Percentiles rank a stretch among this genome's conserved stretches.
Conservation (phyloP, 2,113 vertebrate genomes). For the Baryphthengus martii region DNA sequence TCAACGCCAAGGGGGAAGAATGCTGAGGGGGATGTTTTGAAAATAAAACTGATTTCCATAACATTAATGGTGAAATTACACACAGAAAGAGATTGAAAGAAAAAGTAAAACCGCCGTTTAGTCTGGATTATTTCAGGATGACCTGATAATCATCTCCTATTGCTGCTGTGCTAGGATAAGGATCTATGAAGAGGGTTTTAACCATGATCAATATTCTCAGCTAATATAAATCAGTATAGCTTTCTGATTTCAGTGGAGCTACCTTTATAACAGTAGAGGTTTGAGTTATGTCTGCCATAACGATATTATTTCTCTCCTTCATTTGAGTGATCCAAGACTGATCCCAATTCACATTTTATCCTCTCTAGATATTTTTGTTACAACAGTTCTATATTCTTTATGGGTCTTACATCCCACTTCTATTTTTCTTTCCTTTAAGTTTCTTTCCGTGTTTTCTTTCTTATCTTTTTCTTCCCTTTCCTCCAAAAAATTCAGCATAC, state of each 20-base stretch:
- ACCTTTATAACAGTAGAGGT: background rate
- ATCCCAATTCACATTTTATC: background rate
- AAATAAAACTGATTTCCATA: conserved; percentile 35
- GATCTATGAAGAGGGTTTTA: background rate
- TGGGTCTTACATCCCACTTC: background rate
- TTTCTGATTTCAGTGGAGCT: background rate
- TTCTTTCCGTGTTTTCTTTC: background rate
- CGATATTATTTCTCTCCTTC: background rate
- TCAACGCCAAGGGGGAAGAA: conserved; percentile 1
- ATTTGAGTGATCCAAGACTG: background rate
- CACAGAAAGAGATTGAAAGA: background rate
- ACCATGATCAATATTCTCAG: background rate
- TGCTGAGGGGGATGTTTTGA: conserved; percentile 3
- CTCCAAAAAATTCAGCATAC: background rate
- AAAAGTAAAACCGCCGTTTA: conserved; percentile 8
- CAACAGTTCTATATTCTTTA: background rate
- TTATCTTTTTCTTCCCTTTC: background rate
- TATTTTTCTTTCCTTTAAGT: background rate
- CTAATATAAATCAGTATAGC: background rate
- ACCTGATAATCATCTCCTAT: background rate
- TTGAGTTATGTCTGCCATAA: background rate
- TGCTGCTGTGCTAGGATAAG: background rate
- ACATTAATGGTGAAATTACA: conserved; percentile 6
- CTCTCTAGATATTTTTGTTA: background rate
- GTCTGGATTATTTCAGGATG: conserved; percentile 17